Percentiles rank a stretch among this genome's conserved stretches.
Evolutionary conservation across 2,797 vertebrate genomes (phyloP).

Genomic region (Dryobates pubescens): DNA sequence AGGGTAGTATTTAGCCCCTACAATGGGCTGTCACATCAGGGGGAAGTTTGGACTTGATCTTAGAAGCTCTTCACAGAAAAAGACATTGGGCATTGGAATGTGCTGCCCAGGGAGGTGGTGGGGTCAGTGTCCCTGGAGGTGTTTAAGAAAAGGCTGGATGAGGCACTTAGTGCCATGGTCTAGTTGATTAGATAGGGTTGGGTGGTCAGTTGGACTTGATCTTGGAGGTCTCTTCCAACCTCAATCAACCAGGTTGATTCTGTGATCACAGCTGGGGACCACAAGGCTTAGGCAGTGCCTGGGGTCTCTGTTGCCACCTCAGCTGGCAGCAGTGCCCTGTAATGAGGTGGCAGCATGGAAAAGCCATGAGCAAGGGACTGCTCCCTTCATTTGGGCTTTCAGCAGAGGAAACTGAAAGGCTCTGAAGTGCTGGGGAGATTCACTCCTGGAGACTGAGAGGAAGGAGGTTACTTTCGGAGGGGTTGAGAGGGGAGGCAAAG

Average conservation of each 20-base stretch:
- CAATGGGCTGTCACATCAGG: neutral
- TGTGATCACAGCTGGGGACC: neutral
- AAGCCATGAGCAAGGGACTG: neutral
- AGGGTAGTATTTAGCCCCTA: no score
- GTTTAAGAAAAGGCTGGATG: no score
- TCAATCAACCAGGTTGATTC: no score
- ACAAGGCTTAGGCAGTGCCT: accelerated
- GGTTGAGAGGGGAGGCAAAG: neutral
- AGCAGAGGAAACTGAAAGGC: neutral
- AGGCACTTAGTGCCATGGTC: no score
- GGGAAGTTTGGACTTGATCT: no score
- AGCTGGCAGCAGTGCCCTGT: neutral
- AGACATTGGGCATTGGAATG: no score
- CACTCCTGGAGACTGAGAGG: neutral
- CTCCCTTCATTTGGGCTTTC: neutral
- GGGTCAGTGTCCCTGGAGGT: no score
- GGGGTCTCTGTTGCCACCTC: neutral
- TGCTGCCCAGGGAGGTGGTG: no score
- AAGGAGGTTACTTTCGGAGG: neutral
- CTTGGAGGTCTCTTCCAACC: no score
- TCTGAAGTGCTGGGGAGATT: neutral
- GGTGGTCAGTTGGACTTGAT: no score
- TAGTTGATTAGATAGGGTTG: no score
- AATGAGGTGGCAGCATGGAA: accelerated
- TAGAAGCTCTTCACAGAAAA: no score